A percentile compares a stretch with the other conserved stretches of the same genome.
phyloP scores from a whole-genome alignment of 2,113 vertebrate species.

The Globicephala melas region DNA sequence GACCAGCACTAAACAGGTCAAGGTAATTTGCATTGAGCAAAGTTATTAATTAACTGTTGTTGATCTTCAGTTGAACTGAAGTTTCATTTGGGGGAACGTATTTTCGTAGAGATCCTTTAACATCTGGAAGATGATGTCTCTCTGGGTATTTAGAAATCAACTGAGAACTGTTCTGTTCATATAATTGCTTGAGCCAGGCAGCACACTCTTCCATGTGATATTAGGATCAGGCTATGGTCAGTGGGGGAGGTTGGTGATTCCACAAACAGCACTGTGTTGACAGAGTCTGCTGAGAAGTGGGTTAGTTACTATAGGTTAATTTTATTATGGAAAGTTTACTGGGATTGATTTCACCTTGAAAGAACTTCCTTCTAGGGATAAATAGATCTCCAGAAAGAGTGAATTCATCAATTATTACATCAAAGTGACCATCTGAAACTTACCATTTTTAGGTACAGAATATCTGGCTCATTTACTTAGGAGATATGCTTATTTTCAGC shows the following conservation, averaged over 20 bases:
- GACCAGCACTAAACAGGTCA: not conserved
- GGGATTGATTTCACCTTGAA: not conserved
- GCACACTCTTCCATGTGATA: not conserved
- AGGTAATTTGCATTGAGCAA: not conserved
- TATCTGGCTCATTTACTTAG: not conserved
- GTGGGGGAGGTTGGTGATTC: not conserved
- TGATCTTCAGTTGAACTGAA: not conserved
- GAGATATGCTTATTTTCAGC: not conserved
- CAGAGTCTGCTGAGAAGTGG: not conserved
- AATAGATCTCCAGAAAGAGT: not conserved
- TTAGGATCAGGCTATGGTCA: not conserved
- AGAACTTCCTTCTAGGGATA: not conserved
- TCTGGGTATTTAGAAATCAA: not conserved
- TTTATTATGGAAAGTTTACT: not conserved
- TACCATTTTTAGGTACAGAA: not conserved
- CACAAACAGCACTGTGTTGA: not conserved
- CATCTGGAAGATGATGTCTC: not conserved
- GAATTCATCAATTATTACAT: not conserved
- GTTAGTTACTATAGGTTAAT: not conserved
- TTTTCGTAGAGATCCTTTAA: not conserved
- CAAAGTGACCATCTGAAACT: not conserved
- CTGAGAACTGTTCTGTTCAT: not conserved
- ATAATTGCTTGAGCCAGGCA: not conserved
- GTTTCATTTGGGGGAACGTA: not conserved
- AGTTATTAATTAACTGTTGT: not conserved